Percentiles rank a stretch among this genome's conserved stretches.
These are phyloP conservation scores for Percopsis omiscomaycus DNA, from an alignment of 2,797 vertebrate genomes.

Conservation along the genomic window DNA sequence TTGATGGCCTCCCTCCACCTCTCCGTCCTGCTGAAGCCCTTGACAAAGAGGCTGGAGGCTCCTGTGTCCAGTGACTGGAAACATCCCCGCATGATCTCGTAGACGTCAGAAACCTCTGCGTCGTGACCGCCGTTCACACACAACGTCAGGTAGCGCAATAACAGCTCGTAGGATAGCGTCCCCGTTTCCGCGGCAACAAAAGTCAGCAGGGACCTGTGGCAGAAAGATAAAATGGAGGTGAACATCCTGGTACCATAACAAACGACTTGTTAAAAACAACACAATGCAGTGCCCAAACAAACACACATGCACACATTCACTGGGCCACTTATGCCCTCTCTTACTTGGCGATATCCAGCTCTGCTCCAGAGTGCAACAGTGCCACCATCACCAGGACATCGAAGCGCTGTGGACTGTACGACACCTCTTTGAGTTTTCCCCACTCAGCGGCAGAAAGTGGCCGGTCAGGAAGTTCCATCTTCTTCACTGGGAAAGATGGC, in stretches of 20 bases:
- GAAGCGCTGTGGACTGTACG: conserved; percentile 63
- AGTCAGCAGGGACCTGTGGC: conserved; percentile 81
- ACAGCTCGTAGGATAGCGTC: conserved; percentile 80
- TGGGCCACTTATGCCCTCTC: neutral
- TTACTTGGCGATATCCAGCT: conserved; percentile 85
- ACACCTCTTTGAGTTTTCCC: conserved; percentile 76
- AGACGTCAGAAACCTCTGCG: conserved; percentile 83
- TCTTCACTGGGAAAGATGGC: conserved; percentile 24
- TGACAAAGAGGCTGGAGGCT: conserved; percentile 85
- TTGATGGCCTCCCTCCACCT: conserved; percentile 83
- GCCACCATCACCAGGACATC: conserved; percentile 75
- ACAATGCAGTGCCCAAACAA: neutral
- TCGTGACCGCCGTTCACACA: conserved; percentile 81
- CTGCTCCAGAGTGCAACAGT: conserved; percentile 61
- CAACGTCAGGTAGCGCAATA: conserved; percentile 85
- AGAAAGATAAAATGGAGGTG: no score
- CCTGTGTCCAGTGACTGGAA: conserved; percentile 83
- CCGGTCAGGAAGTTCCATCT: conserved; percentile 63
- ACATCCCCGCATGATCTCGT: conserved; percentile 84
- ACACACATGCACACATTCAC: conserved; percentile 2
- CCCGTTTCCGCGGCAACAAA: conserved; percentile 80
- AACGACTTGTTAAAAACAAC: neutral
- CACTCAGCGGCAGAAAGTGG: conserved; percentile 81
- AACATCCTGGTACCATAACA: neutral
- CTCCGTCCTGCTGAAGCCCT: conserved; percentile 79